Conservation (phyloP, 2,888 invertebrate genomes). For the Drosophila phalerata region DNA sequence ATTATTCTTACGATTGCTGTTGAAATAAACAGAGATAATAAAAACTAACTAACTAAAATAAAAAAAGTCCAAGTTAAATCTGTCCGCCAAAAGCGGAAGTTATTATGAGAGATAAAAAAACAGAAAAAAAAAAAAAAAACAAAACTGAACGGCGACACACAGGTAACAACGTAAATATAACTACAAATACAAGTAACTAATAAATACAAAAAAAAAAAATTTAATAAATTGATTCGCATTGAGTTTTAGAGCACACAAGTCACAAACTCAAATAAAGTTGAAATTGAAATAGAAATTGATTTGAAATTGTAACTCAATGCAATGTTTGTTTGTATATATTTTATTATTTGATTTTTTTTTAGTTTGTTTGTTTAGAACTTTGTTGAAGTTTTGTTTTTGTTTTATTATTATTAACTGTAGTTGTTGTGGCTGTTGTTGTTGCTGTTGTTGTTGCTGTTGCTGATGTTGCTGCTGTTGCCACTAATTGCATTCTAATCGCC, state of each 20-base stretch:
- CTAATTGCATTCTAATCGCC: slow-evolving; percentile 80
- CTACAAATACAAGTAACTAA: slow-evolving; percentile 23
- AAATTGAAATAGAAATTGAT: slow-evolving; percentile 42
- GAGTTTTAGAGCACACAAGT: slow-evolving; percentile 15
- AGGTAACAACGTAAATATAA: slow-evolving; percentile 33
- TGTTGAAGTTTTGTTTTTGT: slow-evolving; percentile 51
- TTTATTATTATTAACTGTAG: slow-evolving; percentile 23
- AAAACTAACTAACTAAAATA: slow-evolving; percentile 18
- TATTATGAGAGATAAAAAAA: slow-evolving; percentile 62
- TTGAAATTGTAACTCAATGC: slow-evolving; percentile 58
- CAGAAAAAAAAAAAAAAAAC: background rate
- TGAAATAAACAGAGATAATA: slow-evolving; percentile 38
- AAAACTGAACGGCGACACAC: slow-evolving; percentile 12
- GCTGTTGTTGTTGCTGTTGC: slow-evolving; percentile 27
- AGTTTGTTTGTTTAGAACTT: slow-evolving; percentile 50
- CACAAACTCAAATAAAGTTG: slow-evolving; percentile 26
- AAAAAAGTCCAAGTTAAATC: slow-evolving; percentile 13
- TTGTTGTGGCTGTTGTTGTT: slow-evolving; percentile 10
- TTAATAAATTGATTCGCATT: slow-evolving; percentile 30
- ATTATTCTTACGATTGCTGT: slow-evolving; percentile 54
- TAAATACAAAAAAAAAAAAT: slow-evolving; percentile 30
- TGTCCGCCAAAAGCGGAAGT: slow-evolving; percentile 60
- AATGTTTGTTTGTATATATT: slow-evolving; percentile 28
- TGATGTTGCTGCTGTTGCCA: slow-evolving; percentile 55
- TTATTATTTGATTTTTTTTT: slow-evolving; percentile 2